Evolutionary conservation across 2,888 invertebrate genomes (phyloP).

Genomic region (Spialia ferax): DNA sequence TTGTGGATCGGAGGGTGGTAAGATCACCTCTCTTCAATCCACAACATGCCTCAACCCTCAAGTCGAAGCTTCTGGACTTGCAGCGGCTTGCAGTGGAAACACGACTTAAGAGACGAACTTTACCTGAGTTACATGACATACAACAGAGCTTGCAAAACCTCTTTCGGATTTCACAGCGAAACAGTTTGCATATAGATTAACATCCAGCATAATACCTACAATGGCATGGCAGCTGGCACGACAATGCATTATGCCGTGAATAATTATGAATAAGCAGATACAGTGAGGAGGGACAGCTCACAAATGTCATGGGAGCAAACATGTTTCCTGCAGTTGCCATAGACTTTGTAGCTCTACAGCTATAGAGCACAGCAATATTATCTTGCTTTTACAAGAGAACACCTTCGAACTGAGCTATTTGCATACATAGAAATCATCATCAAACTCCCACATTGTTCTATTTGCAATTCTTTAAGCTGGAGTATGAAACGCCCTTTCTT

Average conservation of each 20-base stretch:
- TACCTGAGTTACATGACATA: conserved; percentile 10
- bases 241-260: conserved; percentile 35
- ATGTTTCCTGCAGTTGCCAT: background rate
- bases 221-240: conserved; percentile 46
- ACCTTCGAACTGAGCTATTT: too few species aligned
- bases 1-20: too few species aligned
- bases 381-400: background rate
- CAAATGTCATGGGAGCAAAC: conserved; percentile 18
- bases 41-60: too few species aligned
- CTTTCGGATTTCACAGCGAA: conserved; percentile 43
- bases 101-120: background rate
- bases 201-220: conserved; percentile 53
- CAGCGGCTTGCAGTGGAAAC: too few species aligned
- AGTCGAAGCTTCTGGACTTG: too few species aligned
- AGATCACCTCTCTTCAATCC: too few species aligned
- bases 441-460: too few species aligned
- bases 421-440: too few species aligned
- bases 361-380: background rate
- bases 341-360: background rate
- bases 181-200: conserved; percentile 57
- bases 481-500: too few species aligned
- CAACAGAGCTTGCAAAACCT: conserved; percentile 19
- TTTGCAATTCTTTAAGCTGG: too few species aligned
- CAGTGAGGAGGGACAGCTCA: conserved; percentile 5
- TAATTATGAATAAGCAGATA: conserved; percentile 25